A percentile compares a stretch with the other conserved stretches of the same genome.
These are phyloP conservation scores for Zaprionus taronus DNA, from an alignment of 1,140 invertebrate genomes.

Conservation along the genomic window DNA sequence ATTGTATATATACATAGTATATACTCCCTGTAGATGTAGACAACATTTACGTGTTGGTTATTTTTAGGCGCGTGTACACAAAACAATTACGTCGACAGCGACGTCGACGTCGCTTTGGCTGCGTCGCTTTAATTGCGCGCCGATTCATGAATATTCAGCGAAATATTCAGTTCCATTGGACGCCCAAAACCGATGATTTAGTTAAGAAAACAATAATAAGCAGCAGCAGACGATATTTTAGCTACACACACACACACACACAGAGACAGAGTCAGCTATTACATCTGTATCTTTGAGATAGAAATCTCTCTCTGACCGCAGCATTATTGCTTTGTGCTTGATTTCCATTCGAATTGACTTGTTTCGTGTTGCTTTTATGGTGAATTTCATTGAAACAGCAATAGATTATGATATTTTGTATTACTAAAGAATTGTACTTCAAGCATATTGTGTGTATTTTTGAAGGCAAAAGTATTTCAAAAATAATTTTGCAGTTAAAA, in stretches of 20 bases:
- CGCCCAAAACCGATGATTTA: slow-evolving; percentile 29
- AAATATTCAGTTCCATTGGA: slow-evolving; percentile 27
- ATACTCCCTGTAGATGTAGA: slow-evolving; percentile 42
- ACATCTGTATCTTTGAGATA: slow-evolving; percentile 15
- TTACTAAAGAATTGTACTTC: neutral
- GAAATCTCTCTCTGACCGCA: slow-evolving; percentile 1
- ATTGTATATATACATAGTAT: slow-evolving; percentile 31
- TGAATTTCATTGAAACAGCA: neutral
- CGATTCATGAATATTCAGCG: slow-evolving; percentile 46
- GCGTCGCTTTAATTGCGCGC: slow-evolving; percentile 47
- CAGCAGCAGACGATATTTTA: slow-evolving; percentile 10
- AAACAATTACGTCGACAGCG: slow-evolving; percentile 60
- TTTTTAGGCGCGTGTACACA: slow-evolving; percentile 66
- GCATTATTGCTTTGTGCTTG: neutral
- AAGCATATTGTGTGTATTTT: neutral
- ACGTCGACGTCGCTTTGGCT: neutral
- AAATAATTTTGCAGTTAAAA: neutral
- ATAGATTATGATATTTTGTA: neutral
- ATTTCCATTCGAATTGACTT: neutral
- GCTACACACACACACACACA: neutral
- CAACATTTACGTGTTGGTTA: slow-evolving; percentile 69
- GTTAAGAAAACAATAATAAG: slow-evolving; percentile 32
- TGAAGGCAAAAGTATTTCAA: neutral
- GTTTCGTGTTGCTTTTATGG: neutral
- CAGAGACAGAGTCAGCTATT: neutral